Evolutionary conservation across 1,140 invertebrate genomes (phyloP).

Genomic region (Sycophila sp.): DNA sequence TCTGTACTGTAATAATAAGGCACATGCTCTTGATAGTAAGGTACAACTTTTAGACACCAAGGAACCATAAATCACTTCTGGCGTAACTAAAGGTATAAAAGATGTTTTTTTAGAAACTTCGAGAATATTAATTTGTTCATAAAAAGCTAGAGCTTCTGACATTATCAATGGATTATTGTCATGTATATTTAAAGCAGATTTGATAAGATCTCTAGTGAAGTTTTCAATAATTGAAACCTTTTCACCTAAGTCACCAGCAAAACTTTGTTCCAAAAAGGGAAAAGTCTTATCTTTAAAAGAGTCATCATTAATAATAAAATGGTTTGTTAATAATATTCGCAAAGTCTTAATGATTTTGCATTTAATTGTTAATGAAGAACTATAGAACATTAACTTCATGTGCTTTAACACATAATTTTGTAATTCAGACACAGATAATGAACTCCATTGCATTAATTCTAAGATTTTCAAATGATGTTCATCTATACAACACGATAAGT

Average conservation of each 20-base stretch:
- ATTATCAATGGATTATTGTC: constrained; percentile 47
- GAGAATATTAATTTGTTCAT: constrained; percentile 50
- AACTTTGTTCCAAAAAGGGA: constrained; percentile 51
- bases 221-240: constrained; percentile 42
- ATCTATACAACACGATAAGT: constrained; percentile 50
- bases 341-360: constrained; percentile 55
- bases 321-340: constrained; percentile 49
- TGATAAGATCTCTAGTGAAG: constrained; percentile 44
- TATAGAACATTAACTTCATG: constrained; percentile 53
- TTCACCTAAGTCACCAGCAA: constrained; percentile 42
- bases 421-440: constrained; percentile 50
- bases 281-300: constrained; percentile 34
- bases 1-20: constrained; percentile 49
- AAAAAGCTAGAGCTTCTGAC: constrained; percentile 53
- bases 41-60: constrained; percentile 48
- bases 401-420: constrained; percentile 48
- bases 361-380: constrained; percentile 51
- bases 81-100: constrained; percentile 51
- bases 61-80: constrained; percentile 53
- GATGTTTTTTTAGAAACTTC: constrained; percentile 41
- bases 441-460: constrained; percentile 56
- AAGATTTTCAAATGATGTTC: constrained; percentile 52
- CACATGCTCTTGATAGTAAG: constrained; percentile 52
- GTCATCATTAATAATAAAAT: constrained; percentile 46
- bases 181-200: constrained; percentile 51